A percentile compares a stretch with the other conserved stretches of the same genome.
Conservation (phyloP, 2,888 invertebrate species). For the Lasius platythorax region DNA sequence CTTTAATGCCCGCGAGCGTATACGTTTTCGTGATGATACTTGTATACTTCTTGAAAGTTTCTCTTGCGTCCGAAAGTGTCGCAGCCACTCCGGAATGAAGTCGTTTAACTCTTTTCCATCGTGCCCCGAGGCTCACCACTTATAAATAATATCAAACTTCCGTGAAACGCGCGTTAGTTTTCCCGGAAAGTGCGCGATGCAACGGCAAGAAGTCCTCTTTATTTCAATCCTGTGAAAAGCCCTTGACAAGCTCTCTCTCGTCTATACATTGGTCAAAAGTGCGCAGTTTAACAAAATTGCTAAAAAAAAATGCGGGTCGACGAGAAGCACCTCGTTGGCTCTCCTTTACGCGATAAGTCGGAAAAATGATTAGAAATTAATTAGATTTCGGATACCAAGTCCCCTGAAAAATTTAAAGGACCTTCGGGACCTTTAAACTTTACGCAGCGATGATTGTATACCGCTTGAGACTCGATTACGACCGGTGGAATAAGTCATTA, state of each 20-base stretch:
- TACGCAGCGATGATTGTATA: not conserved
- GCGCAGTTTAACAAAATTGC: slow-evolving; percentile 31
- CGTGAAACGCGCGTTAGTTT: slow-evolving; percentile 41
- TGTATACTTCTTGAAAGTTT: slow-evolving; percentile 30
- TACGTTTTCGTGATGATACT: slow-evolving; percentile 35
- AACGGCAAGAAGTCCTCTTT: slow-evolving; percentile 19
- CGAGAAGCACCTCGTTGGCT: not conserved
- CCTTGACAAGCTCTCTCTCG: slow-evolving; percentile 26
- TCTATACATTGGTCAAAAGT: not conserved
- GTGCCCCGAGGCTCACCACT: slow-evolving; percentile 29
- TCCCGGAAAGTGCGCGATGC: slow-evolving; percentile 44
- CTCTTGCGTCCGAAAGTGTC: slow-evolving; percentile 25
- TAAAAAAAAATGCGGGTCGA: not conserved
- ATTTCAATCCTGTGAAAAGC: slow-evolving; percentile 18
- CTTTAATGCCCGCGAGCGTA: slow-evolving; percentile 1
- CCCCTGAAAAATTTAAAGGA: not conserved
- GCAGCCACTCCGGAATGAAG: slow-evolving; percentile 23
- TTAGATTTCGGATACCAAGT: slow-evolving; percentile 22
- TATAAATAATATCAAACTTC: slow-evolving; percentile 48
- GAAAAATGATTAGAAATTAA: not conserved
- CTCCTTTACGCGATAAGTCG: not conserved
- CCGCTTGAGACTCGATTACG: not conserved
- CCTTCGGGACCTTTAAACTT: not conserved
- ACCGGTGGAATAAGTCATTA: not conserved
- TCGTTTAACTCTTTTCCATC: slow-evolving; percentile 42